Conservation (phyloP, 2,888 invertebrate species). For the Nomada goodeniana region DNA sequence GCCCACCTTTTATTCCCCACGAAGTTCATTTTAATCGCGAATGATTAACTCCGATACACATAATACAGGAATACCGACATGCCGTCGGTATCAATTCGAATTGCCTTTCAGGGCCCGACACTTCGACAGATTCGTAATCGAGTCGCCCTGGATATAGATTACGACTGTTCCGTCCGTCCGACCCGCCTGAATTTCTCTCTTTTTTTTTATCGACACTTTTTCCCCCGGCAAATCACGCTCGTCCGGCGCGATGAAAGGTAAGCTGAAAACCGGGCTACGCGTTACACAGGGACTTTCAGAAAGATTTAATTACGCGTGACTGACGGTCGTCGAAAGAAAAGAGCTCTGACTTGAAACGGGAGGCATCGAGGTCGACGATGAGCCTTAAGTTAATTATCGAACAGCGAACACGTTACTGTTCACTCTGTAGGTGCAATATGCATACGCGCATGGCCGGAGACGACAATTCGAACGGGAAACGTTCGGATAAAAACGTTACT, state of each 20-base stretch:
- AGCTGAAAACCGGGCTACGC: background rate
- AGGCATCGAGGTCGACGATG: background rate
- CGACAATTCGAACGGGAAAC: background rate
- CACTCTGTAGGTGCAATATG: too few relatives aligned
- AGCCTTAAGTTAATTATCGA: slow-evolving; percentile 41
- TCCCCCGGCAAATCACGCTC: background rate
- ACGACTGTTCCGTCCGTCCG: background rate
- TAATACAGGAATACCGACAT: background rate
- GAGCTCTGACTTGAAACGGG: background rate
- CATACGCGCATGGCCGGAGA: background rate
- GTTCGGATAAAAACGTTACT: background rate
- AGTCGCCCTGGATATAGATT: too few relatives aligned
- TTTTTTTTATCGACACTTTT: slow-evolving; percentile 1
- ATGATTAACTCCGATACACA: slow-evolving; percentile 8
- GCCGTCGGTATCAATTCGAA: background rate
- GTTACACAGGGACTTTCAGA: background rate
- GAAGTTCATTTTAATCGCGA: slow-evolving; percentile 18
- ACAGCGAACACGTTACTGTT: background rate
- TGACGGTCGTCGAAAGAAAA: slow-evolving; percentile 4
- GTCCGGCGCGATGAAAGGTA: background rate
- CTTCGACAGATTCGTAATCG: slow-evolving; percentile 5
- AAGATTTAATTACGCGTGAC: slow-evolving; percentile 32
- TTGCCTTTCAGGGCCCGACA: background rate
- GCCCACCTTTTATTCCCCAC: background rate
- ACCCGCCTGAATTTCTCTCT: background rate